Base-by-base conservation (phyloP, 2,888 invertebrate species). In the Drosophila affinis region DNA sequence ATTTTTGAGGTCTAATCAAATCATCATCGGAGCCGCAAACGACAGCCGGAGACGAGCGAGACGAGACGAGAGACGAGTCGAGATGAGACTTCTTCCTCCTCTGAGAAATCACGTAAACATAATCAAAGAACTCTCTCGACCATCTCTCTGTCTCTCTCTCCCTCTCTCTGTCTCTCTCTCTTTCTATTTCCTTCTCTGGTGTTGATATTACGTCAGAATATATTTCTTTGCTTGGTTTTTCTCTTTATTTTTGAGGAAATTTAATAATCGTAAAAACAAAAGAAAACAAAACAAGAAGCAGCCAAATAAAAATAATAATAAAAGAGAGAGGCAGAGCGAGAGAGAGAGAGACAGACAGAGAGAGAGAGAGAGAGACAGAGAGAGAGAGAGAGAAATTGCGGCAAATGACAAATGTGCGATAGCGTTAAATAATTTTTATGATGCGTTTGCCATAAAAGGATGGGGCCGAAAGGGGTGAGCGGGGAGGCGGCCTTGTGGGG, bases 391-490 rank as follows among this genome's bases (percentile, higher is more conserved):
- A 82, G 84, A 78, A 2, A 39, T 39, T 39, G 81, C 84, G 84
- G 81, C 81, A 84, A 2, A 39, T 81, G 87, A 87, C 85, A 84
- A 83, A 87, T 79, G 85, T 79, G 85, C 72, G 87, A 87, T 87
- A 87, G 87, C 87, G 85, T 87, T 83, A 87, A 83, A 85, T 81
- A 82, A 82, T 84, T 87, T 86, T 82, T 87, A 81, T 79, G 87
- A 83, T 87, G 82, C 79, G 79, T 77, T 81, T 77, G 82, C 77
- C 61, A 81, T 87, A 87, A 81, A 84, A 83, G 49, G 45, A 69
- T 68, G 77, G 77, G 62, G 61, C 53, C 71, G 18, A 61, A 12
- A 27, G n/a, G 34, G 9, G 27, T 21, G 21, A 18, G n/a, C 6
- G 27, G 27, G 1, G 27, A 6, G 27, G 27, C 7, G 27, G 51